phyloP scores from a whole-genome alignment of 2,888 invertebrate genomes.

The Tenthredo notha region DNA sequence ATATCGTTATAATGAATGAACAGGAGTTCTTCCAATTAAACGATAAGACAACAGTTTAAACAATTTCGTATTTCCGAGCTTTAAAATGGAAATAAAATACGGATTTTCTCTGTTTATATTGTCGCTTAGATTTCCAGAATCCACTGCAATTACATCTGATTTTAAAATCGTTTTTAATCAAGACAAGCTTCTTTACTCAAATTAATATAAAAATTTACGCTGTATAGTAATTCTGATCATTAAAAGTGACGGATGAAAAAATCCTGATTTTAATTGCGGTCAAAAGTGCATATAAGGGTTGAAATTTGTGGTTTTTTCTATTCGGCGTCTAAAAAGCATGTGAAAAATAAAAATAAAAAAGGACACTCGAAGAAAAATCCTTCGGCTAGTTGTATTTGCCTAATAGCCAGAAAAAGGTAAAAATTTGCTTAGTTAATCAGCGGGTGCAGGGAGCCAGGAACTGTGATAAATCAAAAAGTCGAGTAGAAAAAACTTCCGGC shows the following conservation, averaged over 20 bases:
- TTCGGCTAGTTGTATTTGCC: neutral
- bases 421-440: constrained; percentile 42
- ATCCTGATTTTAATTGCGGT: too few species aligned
- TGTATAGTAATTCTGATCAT: neutral
- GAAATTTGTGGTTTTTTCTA: too few species aligned
- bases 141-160: neutral
- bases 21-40: constrained; percentile 4
- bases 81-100: neutral
- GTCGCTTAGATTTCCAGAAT: neutral
- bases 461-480: constrained; percentile 33
- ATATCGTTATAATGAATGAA: constrained; percentile 10
- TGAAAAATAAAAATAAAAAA: neutral
- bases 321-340: neutral
- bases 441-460: neutral
- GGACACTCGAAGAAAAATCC: neutral
- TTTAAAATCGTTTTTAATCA: neutral
- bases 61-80: neutral
- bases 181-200: too few species aligned
- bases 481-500: neutral
- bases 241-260: too few species aligned
- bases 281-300: too few species aligned
- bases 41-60: neutral
- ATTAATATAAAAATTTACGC: too few species aligned
- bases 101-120: neutral
- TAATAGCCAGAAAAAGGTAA: neutral